Evolutionary conservation across 2,113 vertebrate genomes (phyloP).

Genomic region (Dolichotis patagonum): DNA sequence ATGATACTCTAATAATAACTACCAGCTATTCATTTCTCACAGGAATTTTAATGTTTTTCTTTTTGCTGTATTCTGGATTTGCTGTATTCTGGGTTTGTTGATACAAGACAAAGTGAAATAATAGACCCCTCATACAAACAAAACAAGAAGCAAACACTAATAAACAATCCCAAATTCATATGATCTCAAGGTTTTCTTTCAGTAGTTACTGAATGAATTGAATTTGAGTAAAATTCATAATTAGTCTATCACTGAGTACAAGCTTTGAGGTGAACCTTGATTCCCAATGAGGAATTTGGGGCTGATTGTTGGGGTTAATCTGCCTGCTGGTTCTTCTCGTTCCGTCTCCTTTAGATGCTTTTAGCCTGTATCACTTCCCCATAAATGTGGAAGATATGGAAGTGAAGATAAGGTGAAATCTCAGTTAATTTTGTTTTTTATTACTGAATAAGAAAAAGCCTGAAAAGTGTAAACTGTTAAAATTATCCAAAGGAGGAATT

Average conservation of each 20-base stretch:
- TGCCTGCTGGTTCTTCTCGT: neutral
- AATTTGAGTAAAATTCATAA: neutral
- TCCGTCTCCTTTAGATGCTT: slow-evolving; percentile 21
- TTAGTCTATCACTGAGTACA: neutral
- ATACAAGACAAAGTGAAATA: slow-evolving; percentile 21
- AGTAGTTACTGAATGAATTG: neutral
- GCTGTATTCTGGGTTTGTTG: neutral
- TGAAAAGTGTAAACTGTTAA: slow-evolving; percentile 43
- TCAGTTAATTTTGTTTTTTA: slow-evolving; percentile 62
- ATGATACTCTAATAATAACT: neutral
- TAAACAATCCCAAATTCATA: neutral
- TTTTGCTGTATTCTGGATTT: slow-evolving; percentile 43
- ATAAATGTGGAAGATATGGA: neutral
- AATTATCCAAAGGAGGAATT: slow-evolving; percentile 40
- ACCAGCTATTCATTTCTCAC: neutral
- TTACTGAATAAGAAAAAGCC: slow-evolving; percentile 40
- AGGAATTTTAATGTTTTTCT: slow-evolving; percentile 48
- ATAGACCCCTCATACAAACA: neutral
- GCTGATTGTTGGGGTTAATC: neutral
- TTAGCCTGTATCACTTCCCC: neutral
- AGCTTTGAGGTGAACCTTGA: neutral
- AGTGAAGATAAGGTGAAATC: slow-evolving; percentile 27
- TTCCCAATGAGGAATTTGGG: neutral
- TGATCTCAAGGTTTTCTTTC: slow-evolving; percentile 26
- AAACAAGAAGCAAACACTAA: slow-evolving; percentile 11